phyloP scores from a whole-genome alignment of 2,888 invertebrate genomes.

The Oeneis ivallda region DNA sequence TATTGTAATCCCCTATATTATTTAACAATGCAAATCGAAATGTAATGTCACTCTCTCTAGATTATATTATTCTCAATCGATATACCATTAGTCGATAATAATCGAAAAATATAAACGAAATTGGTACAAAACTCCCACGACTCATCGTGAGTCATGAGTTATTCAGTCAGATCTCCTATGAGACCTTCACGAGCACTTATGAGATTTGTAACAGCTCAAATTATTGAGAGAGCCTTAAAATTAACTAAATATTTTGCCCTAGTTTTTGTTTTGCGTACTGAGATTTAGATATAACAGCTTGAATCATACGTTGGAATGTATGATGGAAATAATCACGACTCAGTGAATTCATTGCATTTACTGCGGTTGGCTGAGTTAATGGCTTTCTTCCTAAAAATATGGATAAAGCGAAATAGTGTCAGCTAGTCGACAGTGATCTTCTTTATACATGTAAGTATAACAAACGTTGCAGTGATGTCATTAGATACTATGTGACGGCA shows the following conservation, averaged over 20 bases:
- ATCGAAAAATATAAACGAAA: conserved; percentile 6
- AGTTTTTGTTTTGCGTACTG: conserved; percentile 3
- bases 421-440: no score
- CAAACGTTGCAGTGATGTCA: no score
- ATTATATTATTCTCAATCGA: conserved; percentile 1
- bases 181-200: neutral
- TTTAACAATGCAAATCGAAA: conserved; percentile 10
- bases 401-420: no score
- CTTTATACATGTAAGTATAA: no score
- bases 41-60: conserved; percentile 11
- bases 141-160: neutral
- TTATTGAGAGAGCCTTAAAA: neutral
- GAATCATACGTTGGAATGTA: neutral
- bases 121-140: conserved; percentile 1
- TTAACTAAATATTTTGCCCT: neutral
- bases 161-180: neutral
- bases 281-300: neutral
- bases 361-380: no score
- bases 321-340: no score
- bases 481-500: no score
- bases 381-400: no score
- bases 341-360: no score
- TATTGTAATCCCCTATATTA: conserved; percentile 1
- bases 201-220: conserved; percentile 5
- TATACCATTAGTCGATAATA: conserved; percentile 11